A percentile compares a stretch with the other conserved stretches of the same genome.
These are phyloP conservation scores for Netelia fuscicornis DNA, from an alignment of 2,888 invertebrate species.

Conservation along the genomic window DNA sequence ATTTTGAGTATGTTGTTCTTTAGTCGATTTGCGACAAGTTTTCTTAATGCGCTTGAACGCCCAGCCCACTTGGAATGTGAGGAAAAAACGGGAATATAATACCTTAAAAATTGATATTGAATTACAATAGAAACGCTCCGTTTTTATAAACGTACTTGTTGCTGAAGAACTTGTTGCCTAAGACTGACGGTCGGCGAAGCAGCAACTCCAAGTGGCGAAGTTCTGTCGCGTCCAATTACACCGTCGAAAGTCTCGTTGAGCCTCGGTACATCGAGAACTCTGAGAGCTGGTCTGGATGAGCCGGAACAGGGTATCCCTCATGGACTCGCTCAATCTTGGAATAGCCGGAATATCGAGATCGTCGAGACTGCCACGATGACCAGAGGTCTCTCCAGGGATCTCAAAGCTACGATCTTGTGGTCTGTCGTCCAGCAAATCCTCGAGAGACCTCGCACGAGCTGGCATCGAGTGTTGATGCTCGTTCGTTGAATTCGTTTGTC, in stretches of 20 bases:
- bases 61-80: too few relatives aligned
- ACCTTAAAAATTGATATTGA: too few relatives aligned
- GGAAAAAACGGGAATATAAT: too few relatives aligned
- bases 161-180: slow-evolving; percentile 75
- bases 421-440: slow-evolving; percentile 87
- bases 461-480: slow-evolving; percentile 87
- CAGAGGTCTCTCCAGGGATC: slow-evolving; percentile 79
- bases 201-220: slow-evolving; percentile 75
- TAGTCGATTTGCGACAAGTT: too few relatives aligned
- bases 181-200: slow-evolving; percentile 76
- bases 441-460: slow-evolving; percentile 90
- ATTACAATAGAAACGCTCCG: too few relatives aligned
- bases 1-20: too few relatives aligned
- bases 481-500: slow-evolving; percentile 82
- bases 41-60: too few relatives aligned
- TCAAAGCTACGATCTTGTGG: slow-evolving; percentile 80
- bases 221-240: slow-evolving; percentile 76
- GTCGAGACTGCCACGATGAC: slow-evolving; percentile 79
- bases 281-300: slow-evolving; percentile 72
- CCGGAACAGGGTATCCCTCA: slow-evolving; percentile 78
- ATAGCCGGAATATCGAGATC: slow-evolving; percentile 82
- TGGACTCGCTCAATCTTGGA: slow-evolving; percentile 79
- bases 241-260: slow-evolving; percentile 81
- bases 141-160: slow-evolving; percentile 70
- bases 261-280: slow-evolving; percentile 76